A percentile compares a stretch with the other conserved stretches of the same genome.
phyloP scores from a whole-genome alignment of 2,113 vertebrate species.

The Poeciliopsis retropinna region DNA sequence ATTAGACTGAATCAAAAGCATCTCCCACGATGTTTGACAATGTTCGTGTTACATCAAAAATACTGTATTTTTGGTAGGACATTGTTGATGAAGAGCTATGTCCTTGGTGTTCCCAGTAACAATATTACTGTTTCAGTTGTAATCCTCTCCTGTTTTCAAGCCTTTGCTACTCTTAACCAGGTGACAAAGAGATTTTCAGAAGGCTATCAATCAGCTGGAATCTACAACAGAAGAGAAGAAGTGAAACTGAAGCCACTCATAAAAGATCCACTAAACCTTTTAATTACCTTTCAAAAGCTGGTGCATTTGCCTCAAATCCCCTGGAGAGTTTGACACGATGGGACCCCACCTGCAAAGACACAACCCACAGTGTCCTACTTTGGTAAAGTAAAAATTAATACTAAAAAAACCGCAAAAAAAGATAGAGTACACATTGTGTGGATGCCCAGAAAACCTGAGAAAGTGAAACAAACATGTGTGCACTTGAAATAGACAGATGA shows the following conservation, averaged over 20 bases:
- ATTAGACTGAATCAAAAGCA: neutral
- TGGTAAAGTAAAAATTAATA: neutral
- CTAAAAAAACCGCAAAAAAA: neutral
- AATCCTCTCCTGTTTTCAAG: constrained; percentile 4
- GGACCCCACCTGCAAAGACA: constrained; percentile 90
- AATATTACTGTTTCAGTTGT: constrained; percentile 22
- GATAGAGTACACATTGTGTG: constrained; percentile 18
- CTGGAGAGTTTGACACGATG: constrained; percentile 98
- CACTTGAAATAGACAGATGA: constrained; percentile 15
- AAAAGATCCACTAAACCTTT: constrained; percentile 4
- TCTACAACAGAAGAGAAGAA: constrained; percentile 27
- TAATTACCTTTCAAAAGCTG: constrained; percentile 95
- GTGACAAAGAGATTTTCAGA: constrained; percentile 8
- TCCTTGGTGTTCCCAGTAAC: constrained; percentile 5
- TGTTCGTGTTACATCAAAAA: neutral
- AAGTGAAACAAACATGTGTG: constrained; percentile 24
- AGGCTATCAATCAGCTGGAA: constrained; percentile 19
- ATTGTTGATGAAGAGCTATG: constrained; percentile 7
- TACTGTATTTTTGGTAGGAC: neutral
- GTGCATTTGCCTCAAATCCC: constrained; percentile 96
- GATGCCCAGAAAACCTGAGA: constrained; percentile 39
- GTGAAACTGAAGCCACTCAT: neutral
- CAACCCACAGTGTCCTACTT: constrained; percentile 26
- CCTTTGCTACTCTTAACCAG: constrained; percentile 1
- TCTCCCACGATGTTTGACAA: neutral